Evolutionary conservation across 2,888 invertebrate species (phyloP), one percentile per base, ranked within the genome.

Genomic region (Agriotes lineatus): DNA sequence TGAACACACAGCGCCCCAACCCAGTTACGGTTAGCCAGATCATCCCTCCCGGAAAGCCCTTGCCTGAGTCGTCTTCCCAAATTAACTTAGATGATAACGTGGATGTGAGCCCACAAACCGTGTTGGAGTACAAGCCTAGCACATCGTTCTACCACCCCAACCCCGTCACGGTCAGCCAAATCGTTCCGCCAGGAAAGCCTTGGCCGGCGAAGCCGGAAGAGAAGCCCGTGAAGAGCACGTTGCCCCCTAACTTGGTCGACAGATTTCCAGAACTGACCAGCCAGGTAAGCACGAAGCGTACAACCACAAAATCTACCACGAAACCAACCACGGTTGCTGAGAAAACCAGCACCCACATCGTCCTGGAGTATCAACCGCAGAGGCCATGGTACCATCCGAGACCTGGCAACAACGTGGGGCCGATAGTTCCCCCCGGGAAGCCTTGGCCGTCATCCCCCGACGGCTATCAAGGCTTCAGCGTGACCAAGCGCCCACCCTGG

Each of bases 371-470:
- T 57, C 54, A 67, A 48, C 72, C 72, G 1, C 44, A 30, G 22
- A 30, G 60, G 9, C 71, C 71, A 18, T 54, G 66, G 30, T 67
- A 56, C 52, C 57, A 44, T 35, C 61, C 64, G 18, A 62, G 62
- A 14, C 70, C 70, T 20, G 67, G 67, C 12, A 61, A 52, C 18
- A 67, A 42, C n/a, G 14, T 45, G 9, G 52, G 18, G 7, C 72
- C 67, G 25, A 62, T 69, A 22, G 20, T 72, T 9, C 64, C 69
- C 5, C 58, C 69, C 1, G 69, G 67, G 12, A 62, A 58, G 48
- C 75, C 72, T 6, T 75, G 74, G 74, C 72, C 74, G 6, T 71
- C 74, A 12, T 72, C 67, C 16, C 58, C 68, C 10, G 72, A 63
- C 58, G 75, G 66, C 9, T 74, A 74, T 33, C 25, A n/a, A 2